Evolutionary conservation across 2,113 vertebrate species (phyloP), one percentile per base, ranked within the genome.

Genomic region (Indicator maculatus): DNA sequence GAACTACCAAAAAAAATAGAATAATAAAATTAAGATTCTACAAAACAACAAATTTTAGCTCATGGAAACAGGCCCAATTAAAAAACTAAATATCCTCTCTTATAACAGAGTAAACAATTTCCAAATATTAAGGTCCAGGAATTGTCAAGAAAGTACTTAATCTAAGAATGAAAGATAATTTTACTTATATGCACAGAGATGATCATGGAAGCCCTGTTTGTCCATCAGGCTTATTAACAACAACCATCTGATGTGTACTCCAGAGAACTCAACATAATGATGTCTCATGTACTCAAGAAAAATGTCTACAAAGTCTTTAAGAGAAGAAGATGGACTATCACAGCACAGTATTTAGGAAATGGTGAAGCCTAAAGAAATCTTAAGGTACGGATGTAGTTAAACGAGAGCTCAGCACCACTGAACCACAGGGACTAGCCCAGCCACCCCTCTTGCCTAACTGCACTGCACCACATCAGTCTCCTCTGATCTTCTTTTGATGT

Each of bases 311-410:
- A 38, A 18, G 19, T 24, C 55, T 31, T 52, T 50, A 33, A 69
- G 66, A 69, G 21, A 69, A 31, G 44, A 67, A 24, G 27, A 45
- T 7, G 45, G 17, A 80, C 5, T 28, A 59, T 11, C 56, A 72
- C 21, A 88, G 44, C 47, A 44, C 13, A 71, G 12, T 8, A 39
- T 53, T 66, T 39, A 41, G 11, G 56, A 91, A 88, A 16, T 8
- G 5, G 26, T 18, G 86, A 90, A 90, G 53, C 26, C 72, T 66
- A 39, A 72, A 84, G 26, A 71, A 85, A 63, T 31, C 39, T 20
- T 52, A 56, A n/a, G 5, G 6, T 8, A 30, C 0, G 0, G 15
- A 9, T 39, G 17, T 23, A 58, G 39, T 23, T 39, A 2, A 2
- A 64, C 11, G 63, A 18, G 30, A 80, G 67, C 45, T 85, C 75